Evolutionary conservation across 1,140 invertebrate species (phyloP).

Genomic region (Cardiocondyla obscurior): DNA sequence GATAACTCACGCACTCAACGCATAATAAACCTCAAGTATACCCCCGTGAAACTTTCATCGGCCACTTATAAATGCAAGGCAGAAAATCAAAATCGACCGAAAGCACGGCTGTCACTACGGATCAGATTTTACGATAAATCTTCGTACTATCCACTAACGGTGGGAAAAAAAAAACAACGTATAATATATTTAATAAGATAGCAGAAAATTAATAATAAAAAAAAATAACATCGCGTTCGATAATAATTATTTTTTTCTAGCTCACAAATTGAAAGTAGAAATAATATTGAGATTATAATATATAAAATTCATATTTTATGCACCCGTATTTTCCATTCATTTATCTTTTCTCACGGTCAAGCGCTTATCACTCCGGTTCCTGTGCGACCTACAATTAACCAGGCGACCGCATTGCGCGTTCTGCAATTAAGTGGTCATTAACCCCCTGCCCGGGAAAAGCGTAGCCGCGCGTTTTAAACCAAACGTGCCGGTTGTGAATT

Average conservation of each 20-base stretch:
- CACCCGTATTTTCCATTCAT: slow-evolving; percentile 13
- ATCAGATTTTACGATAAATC: background rate
- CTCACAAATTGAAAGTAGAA: background rate
- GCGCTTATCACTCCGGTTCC: slow-evolving; percentile 47
- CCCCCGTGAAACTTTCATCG: background rate
- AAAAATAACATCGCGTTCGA: too few relatives aligned
- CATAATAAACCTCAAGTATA: slow-evolving; percentile 10
- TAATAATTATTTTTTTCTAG: background rate
- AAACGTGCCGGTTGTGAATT: slow-evolving; percentile 19
- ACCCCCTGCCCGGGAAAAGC: slow-evolving; percentile 50
- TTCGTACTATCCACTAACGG: background rate
- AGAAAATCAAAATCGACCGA: background rate
- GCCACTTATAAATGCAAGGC: background rate
- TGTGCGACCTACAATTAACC: slow-evolving; percentile 58
- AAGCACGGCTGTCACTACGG: background rate
- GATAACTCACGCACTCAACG: background rate
- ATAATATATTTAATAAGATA: background rate
- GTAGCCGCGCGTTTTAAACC: background rate
- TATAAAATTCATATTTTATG: background rate
- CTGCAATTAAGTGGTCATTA: slow-evolving; percentile 64
- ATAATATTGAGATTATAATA: background rate
- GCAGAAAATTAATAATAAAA: background rate
- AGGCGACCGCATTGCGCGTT: slow-evolving; percentile 46
- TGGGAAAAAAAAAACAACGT: background rate
- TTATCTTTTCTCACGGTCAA: background rate